These are phyloP conservation scores for Ceratitis capitata DNA, from an alignment of 1,140 invertebrate genomes.

Conservation along the genomic window DNA sequence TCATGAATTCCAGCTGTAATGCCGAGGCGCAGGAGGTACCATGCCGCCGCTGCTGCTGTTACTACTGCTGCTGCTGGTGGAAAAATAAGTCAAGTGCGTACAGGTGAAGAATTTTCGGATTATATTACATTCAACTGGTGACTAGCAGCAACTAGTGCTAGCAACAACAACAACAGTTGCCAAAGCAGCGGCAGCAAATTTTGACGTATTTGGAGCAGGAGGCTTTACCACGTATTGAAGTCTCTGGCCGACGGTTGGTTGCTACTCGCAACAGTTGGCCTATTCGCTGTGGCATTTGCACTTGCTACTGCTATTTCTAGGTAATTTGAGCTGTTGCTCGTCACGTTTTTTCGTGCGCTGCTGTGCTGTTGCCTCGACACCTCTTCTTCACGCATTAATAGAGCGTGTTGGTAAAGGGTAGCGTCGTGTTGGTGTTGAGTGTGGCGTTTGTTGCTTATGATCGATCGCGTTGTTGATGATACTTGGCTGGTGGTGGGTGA, in stretches of 20 bases:
- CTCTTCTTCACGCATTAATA: conserved; percentile 9
- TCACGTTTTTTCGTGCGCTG: neutral
- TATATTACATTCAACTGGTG: conserved; percentile 10
- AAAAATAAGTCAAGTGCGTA: conserved; percentile 38
- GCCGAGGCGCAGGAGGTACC: neutral
- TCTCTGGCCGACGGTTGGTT: neutral
- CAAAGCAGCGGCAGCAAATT: too few species aligned
- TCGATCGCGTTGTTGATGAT: neutral
- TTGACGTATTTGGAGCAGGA: neutral
- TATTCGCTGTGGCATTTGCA: conserved; percentile 12
- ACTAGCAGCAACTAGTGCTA: neutral
- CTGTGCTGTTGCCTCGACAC: neutral
- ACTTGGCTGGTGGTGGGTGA: too few species aligned
- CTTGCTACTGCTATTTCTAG: neutral
- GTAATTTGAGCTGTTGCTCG: conserved; percentile 25
- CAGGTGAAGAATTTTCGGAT: conserved; percentile 4
- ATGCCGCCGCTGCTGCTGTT: neutral
- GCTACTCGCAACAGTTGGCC: conserved; percentile 14
- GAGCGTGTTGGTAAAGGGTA: neutral
- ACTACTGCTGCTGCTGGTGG: neutral
- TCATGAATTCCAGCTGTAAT: neutral
- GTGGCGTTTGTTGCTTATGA: neutral
- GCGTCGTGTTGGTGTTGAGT: neutral
- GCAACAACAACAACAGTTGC: neutral
- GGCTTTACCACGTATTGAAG: neutral